Evolutionary conservation across 1,140 invertebrate genomes (phyloP), one percentile per base, ranked within the genome.

Genomic region (Papilio xuthus): DNA sequence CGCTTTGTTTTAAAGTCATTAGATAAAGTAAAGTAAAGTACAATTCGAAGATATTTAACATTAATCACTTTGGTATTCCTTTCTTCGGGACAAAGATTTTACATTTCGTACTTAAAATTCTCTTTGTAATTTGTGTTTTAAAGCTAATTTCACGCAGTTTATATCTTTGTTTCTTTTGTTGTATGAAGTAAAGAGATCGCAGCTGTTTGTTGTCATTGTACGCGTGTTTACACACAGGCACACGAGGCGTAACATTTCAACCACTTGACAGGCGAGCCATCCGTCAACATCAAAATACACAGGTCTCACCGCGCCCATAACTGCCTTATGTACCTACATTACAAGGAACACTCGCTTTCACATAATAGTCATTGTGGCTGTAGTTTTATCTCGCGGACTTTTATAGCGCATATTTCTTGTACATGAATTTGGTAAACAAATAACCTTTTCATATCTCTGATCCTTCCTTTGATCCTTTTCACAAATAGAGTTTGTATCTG

Each of bases 141-240:
- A 6, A 28, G 12, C 60, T 63, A 63, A 32, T 67, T 67, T 67
- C 26, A 67, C 60, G 12, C 23, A 28, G 56, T 26, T 63, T 63
- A 26, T 63, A 63, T 63, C 56, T 63, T 63, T 60, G 53, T 60
- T 26, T 67, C 26, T 32, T 63, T 67, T 67, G 23, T 63, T 28
- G 13, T 28, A 32, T 67, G 26, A 67, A 28, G 60, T 67, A 67
- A 60, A 60, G 60, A 67, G 60, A 28, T 67, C 26, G 60, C 60
- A 67, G 60, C 23, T 67, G 60, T 28, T 67, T 67, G 60, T 67
- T 67, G 60, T 67, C 60, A 67, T 67, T 67, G 60, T 67, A 13
- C 13, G 26, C 60, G 60, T 28, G 60, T 67, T 67, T 67, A 32
- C 26, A 67, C 26, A 67, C 60, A 67, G 60, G 4, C 60, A 12